These are phyloP conservation scores for Marisa cornuarietis DNA, from an alignment of 1,140 invertebrate species.

Conservation along the genomic window DNA sequence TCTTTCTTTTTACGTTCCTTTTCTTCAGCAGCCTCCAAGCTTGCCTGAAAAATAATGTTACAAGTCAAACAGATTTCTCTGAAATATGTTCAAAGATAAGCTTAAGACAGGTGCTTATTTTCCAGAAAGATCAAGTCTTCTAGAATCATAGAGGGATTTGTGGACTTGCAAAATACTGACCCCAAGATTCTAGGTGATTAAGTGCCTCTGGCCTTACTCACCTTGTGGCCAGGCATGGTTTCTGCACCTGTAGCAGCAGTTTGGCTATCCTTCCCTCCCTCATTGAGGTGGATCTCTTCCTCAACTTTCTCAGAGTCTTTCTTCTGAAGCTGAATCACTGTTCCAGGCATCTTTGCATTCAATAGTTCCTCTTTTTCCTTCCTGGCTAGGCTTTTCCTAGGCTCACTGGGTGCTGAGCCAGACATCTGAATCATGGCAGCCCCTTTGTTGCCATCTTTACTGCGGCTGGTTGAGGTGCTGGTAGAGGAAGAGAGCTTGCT, in stretches of 20 bases:
- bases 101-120: too few species aligned
- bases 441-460: not conserved
- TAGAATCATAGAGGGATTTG: too few species aligned
- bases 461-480: not conserved
- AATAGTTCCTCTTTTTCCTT: constrained; percentile 25
- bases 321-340: constrained; percentile 33
- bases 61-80: too few species aligned
- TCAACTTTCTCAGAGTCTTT: constrained; percentile 26
- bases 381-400: not conserved
- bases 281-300: constrained; percentile 26
- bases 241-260: constrained; percentile 23
- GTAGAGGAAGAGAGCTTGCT: not conserved
- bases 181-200: too few species aligned
- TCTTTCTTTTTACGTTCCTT: constrained; percentile 40
- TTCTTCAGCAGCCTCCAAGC: constrained; percentile 42
- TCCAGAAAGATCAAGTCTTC: too few species aligned
- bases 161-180: too few species aligned
- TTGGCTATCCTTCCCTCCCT: constrained; percentile 13
- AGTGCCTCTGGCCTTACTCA: constrained; percentile 5
- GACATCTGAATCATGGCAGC: constrained; percentile 15
- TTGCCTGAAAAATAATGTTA: constrained; percentile 32
- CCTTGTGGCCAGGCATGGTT: constrained; percentile 42
- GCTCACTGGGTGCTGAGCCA: constrained; percentile 10
- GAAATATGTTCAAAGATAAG: too few species aligned
- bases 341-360: constrained; percentile 24